Base-by-base conservation (phyloP, 2,888 invertebrate species). In the Acholoe squamosa region DNA sequence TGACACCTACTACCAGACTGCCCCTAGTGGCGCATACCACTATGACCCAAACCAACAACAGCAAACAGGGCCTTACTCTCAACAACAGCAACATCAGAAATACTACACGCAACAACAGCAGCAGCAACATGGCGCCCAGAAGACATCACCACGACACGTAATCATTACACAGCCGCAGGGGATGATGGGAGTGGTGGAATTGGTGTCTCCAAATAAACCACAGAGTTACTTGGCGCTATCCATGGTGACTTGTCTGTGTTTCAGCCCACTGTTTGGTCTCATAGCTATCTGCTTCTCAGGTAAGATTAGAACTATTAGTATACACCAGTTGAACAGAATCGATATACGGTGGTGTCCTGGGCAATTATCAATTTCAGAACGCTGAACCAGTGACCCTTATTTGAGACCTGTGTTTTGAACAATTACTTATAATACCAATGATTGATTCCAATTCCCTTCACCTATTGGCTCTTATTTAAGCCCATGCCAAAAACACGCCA, bases 241-340 rank as follows among this genome's bases (percentile, higher is more conserved):
- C n/a, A 88, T 90, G 33, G 61, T 90, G 71, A 90, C 90, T 28
- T 90, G 90, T 22, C 67, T 90, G 34, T 90, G 86, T 31, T 90
- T 90, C 90, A 88, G 88, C 19, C 90, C 90, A 0, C 54, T 90
- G 16, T 90, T 90, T 76, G 90, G 90, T 7, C 88, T 90, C 0
- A 67, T 88, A 14, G 90, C 90, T 33, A 90, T 90, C 88, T 90
- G 90, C 43, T 90, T 67, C 71, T 86, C 90, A 28, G 86, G 90
- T 90, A 31, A 33, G 90, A n/a, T 61, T n/a, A 54, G 12, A 19
- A 54, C 54, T 54, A 54, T 54, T 54, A 54, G 12, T 54, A 54
- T 54, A 19, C 19, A 54, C 54, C 54, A 14, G 54, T 54, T n/a
- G n/a, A n/a, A n/a, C n/a, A n/a, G n/a, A n/a, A n/a, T n/a, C n/a